A percentile compares a stretch with the other conserved stretches of the same genome.
Evolutionary conservation across 1,140 invertebrate species (phyloP).

Genomic region (Sarcophaga bullata): DNA sequence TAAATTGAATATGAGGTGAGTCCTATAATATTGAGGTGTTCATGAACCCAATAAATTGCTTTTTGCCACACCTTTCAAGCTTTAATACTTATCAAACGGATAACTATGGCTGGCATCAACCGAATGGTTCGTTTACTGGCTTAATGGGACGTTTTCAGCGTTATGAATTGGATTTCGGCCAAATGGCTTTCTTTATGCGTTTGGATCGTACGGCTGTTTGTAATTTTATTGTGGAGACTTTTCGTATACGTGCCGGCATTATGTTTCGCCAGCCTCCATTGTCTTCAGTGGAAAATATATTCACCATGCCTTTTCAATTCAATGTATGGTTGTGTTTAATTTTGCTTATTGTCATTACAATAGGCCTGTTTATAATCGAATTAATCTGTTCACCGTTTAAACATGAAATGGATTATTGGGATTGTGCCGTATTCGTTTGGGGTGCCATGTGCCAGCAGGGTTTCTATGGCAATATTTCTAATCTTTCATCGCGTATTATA

Average conservation of each 20-base stretch:
- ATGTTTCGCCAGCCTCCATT: slow-evolving; percentile 75
- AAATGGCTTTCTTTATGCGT: slow-evolving; percentile 69
- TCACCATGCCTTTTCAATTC: slow-evolving; percentile 71
- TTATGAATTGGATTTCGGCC: slow-evolving; percentile 67
- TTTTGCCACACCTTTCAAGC: slow-evolving; percentile 58
- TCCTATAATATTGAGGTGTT: neutral
- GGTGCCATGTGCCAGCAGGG: slow-evolving; percentile 74
- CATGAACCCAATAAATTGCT: too few species aligned
- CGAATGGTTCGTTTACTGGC: slow-evolving; percentile 69
- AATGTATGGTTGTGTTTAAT: slow-evolving; percentile 72
- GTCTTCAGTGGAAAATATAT: slow-evolving; percentile 74
- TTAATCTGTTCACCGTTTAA: slow-evolving; percentile 53
- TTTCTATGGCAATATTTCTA: slow-evolving; percentile 65
- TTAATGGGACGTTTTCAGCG: slow-evolving; percentile 69
- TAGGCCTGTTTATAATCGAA: slow-evolving; percentile 53
- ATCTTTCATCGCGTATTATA: slow-evolving; percentile 67
- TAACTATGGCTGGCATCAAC: slow-evolving; percentile 68
- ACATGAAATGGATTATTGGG: slow-evolving; percentile 62
- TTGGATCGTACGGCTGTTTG: slow-evolving; percentile 67
- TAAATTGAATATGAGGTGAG: slow-evolving; percentile 67
- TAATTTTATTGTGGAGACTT: slow-evolving; percentile 69
- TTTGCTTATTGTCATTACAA: slow-evolving; percentile 57
- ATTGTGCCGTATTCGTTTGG: slow-evolving; percentile 67
- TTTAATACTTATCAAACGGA: slow-evolving; percentile 67
- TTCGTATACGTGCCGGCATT: slow-evolving; percentile 66